phyloP scores from a whole-genome alignment of 1,140 invertebrate species.

The Pseudobourletiella spinata region DNA sequence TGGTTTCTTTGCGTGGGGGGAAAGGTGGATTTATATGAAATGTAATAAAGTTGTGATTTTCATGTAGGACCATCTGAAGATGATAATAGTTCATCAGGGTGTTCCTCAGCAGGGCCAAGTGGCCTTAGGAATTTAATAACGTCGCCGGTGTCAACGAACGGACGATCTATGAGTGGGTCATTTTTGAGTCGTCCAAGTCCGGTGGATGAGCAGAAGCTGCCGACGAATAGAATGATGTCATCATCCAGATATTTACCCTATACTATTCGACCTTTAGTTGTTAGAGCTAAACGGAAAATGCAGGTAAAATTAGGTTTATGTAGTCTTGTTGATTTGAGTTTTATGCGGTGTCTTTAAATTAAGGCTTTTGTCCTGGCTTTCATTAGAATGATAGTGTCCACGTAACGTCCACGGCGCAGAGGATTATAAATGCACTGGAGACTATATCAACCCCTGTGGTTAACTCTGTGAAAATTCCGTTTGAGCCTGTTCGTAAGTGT shows the following conservation, averaged over 20 bases:
- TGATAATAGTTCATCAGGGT: background rate
- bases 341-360: background rate
- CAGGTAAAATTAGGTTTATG: background rate
- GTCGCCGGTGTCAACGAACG: background rate
- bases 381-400: background rate
- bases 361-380: background rate
- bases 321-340: background rate
- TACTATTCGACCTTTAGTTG: slow-evolving; percentile 6
- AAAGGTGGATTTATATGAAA: background rate
- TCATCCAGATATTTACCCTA: slow-evolving; percentile 5
- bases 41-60: background rate
- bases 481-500: slow-evolving; percentile 10
- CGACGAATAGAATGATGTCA: background rate
- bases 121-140: background rate
- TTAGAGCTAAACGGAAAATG: slow-evolving; percentile 12
- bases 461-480: slow-evolving; percentile 9
- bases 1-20: background rate
- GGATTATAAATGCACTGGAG: slow-evolving; percentile 12
- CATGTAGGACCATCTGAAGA: background rate
- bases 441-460: slow-evolving; percentile 8
- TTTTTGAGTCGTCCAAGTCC: background rate
- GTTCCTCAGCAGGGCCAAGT: background rate
- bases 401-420: slow-evolving; percentile 13
- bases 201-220: background rate
- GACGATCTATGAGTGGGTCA: background rate